These are phyloP conservation scores for Enteromius treurensis DNA, from an alignment of 2,797 vertebrate species.

Conservation along the genomic window DNA sequence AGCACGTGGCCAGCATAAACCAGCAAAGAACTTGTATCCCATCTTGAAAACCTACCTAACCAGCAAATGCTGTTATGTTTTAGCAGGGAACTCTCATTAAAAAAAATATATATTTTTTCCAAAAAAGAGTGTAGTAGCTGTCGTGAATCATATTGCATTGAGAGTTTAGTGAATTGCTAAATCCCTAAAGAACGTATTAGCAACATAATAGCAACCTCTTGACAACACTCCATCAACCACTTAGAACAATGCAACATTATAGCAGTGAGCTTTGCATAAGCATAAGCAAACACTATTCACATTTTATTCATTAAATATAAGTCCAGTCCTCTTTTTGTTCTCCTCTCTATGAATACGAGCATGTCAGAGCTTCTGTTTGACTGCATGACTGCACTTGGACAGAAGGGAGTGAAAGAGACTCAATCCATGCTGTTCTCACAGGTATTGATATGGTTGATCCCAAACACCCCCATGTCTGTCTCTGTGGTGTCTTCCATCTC, in stretches of 20 bases:
- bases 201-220: neutral
- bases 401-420: neutral
- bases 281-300: neutral
- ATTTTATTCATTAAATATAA: neutral
- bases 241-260: neutral
- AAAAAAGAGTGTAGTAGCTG: neutral
- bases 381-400: neutral
- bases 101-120: too few relatives aligned
- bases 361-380: neutral
- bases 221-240: neutral
- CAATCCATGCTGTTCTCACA: constrained; percentile 5
- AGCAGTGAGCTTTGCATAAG: neutral
- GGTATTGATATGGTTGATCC: constrained; percentile 11
- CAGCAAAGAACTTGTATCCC: too few relatives aligned
- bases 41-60: too few relatives aligned
- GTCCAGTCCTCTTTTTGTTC: neutral
- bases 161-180: too few relatives aligned
- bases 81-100: too few relatives aligned
- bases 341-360: neutral
- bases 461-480: constrained; percentile 21
- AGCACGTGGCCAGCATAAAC: too few relatives aligned
- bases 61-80: too few relatives aligned
- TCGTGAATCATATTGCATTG: too few relatives aligned
- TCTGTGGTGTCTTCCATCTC: constrained; percentile 36
- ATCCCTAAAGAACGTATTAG: neutral